These are phyloP conservation scores for Ridgeia piscesae DNA, from an alignment of 1,140 invertebrate species.

Conservation along the genomic window DNA sequence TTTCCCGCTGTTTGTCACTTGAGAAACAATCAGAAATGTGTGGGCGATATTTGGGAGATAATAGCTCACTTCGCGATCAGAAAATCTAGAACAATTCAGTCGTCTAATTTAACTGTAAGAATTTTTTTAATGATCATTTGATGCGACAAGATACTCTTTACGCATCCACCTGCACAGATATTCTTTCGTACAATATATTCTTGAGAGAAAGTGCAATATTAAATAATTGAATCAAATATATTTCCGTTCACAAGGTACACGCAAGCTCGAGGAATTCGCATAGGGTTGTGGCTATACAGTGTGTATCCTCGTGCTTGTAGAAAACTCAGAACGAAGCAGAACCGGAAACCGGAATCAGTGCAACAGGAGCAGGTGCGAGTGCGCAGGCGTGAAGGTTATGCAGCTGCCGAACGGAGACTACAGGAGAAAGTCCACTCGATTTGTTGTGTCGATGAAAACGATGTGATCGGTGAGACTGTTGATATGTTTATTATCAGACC, in stretches of 20 bases:
- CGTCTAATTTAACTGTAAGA: neutral
- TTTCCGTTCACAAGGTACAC: neutral
- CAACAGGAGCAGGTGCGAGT: constrained; percentile 43
- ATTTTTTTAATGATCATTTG: neutral
- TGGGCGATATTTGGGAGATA: too few relatives aligned
- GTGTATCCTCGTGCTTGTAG: constrained; percentile 1
- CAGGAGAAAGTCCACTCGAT: constrained; percentile 40
- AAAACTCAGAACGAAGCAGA: neutral
- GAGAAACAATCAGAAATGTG: neutral
- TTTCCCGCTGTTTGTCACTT: neutral
- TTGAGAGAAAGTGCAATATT: neutral
- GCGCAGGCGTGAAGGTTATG: constrained; percentile 47
- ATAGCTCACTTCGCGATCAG: neutral
- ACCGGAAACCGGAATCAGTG: neutral
- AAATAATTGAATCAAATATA: neutral
- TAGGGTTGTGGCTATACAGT: neutral
- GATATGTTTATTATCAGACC: neutral
- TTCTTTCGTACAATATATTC: neutral
- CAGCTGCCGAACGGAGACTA: constrained; percentile 44
- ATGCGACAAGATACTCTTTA: neutral
- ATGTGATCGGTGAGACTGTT: constrained; percentile 40
- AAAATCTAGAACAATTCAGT: neutral
- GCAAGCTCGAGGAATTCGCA: neutral
- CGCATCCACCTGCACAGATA: neutral
- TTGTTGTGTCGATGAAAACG: constrained; percentile 42